phyloP scores from a whole-genome alignment of 2,888 invertebrate genomes.

The Liodrosophila aerea region DNA sequence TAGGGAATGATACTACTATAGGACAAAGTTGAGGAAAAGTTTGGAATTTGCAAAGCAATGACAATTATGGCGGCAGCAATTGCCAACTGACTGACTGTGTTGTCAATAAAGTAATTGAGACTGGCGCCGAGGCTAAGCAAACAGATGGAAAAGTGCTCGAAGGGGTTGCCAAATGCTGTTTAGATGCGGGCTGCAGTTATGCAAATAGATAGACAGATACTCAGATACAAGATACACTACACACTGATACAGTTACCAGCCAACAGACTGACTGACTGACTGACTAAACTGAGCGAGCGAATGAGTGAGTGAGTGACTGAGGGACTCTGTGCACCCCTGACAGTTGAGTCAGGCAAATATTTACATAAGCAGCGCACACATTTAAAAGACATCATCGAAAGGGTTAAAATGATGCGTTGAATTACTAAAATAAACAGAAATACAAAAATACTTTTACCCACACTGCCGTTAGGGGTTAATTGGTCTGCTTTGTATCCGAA shows the following conservation, averaged over 20 bases:
- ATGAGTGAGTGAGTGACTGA: constrained; percentile 18
- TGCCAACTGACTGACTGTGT: constrained; percentile 21
- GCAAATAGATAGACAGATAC: constrained; percentile 43
- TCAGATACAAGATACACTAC: constrained; percentile 18
- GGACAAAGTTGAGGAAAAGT: too few species aligned
- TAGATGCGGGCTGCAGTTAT: constrained; percentile 58
- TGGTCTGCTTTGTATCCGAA: constrained; percentile 65
- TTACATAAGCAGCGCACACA: constrained; percentile 68
- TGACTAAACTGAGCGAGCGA: constrained; percentile 11
- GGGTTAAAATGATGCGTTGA: constrained; percentile 71
- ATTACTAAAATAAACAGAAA: constrained; percentile 74
- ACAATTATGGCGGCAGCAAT: constrained; percentile 37
- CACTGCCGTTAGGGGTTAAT: constrained; percentile 51
- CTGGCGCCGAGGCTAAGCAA: constrained; percentile 66
- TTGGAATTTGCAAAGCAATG: constrained; percentile 26
- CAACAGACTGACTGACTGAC: constrained; percentile 26
- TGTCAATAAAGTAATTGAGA: constrained; percentile 75
- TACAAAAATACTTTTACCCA: constrained; percentile 65
- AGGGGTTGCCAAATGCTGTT: constrained; percentile 43
- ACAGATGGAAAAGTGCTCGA: constrained; percentile 31
- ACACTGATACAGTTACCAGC: constrained; percentile 18
- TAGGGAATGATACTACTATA: too few species aligned
- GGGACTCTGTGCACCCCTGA: neutral
- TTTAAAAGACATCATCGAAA: constrained; percentile 67
- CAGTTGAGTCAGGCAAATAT: constrained; percentile 50